These are phyloP conservation scores for Trimorus sp. DNA, from an alignment of 2,888 invertebrate species.

Conservation along the genomic window DNA sequence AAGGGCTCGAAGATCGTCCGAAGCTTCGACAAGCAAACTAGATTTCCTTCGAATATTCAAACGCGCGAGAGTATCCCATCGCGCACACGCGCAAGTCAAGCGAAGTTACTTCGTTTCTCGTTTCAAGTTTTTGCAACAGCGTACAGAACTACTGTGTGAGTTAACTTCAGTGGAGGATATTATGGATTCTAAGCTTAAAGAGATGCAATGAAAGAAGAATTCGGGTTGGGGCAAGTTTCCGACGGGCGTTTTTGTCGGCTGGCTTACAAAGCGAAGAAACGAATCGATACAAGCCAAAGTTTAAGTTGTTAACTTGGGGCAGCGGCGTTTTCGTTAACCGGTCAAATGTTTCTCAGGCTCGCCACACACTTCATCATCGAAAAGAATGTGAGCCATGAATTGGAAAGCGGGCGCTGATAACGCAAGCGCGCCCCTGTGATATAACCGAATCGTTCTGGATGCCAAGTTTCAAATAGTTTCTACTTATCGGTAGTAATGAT, in stretches of 20 bases:
- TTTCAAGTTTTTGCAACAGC: constrained; percentile 56
- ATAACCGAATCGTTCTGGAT: constrained; percentile 53
- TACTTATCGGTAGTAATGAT: constrained; percentile 68
- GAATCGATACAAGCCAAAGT: constrained; percentile 27
- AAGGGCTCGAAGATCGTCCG: constrained; percentile 67
- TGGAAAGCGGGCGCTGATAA: constrained; percentile 51
- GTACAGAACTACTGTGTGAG: constrained; percentile 31
- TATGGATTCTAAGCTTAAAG: constrained; percentile 44
- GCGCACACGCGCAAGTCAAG: constrained; percentile 50
- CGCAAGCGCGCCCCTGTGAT: constrained; percentile 34
- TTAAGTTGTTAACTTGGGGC: constrained; percentile 22
- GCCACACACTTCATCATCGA: constrained; percentile 24
- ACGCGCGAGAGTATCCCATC: constrained; percentile 42
- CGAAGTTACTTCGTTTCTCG: constrained; percentile 44
- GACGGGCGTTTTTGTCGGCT: constrained; percentile 12
- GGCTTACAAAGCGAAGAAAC: constrained; percentile 12
- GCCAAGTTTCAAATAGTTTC: constrained; percentile 66
- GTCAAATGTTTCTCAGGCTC: constrained; percentile 33
- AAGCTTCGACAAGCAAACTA: constrained; percentile 63
- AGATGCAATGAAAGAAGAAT: constrained; percentile 34
- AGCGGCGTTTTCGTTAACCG: constrained; percentile 25
- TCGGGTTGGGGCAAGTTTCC: neutral
- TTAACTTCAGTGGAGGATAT: constrained; percentile 49
- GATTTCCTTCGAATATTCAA: constrained; percentile 64
- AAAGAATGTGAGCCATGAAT: constrained; percentile 55